Conservation (phyloP, 2,888 invertebrate species). For the Cephus rjabovi region DNA sequence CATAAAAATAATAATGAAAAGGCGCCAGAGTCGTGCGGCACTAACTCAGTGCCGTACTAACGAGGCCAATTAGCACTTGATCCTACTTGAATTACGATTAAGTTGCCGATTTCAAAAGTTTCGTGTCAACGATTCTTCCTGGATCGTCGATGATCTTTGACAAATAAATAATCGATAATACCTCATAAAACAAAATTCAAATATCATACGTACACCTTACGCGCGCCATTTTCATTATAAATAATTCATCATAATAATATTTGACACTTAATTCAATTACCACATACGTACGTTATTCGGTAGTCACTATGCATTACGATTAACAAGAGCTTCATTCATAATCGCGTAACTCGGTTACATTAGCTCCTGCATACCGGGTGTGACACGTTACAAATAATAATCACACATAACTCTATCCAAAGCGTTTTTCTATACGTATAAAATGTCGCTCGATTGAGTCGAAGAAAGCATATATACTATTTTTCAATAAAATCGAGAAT, state of each 20-base stretch:
- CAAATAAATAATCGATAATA: neutral
- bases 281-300: neutral
- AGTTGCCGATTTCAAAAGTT: constrained; percentile 24
- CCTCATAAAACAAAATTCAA: neutral
- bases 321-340: constrained; percentile 44
- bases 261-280: neutral
- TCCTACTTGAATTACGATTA: constrained; percentile 54
- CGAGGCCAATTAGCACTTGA: constrained; percentile 58
- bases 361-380: neutral
- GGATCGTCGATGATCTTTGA: neutral
- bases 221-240: neutral
- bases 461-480: neutral
- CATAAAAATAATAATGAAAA: constrained; percentile 43
- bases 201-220: neutral
- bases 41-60: constrained; percentile 37
- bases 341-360: constrained; percentile 38
- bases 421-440: neutral
- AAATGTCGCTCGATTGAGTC: neutral
- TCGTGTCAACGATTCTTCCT: neutral
- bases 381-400: neutral
- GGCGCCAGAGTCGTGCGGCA: constrained; percentile 34
- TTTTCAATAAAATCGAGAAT: neutral
- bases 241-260: neutral
- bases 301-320: neutral
- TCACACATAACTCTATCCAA: neutral